These are phyloP conservation scores for Albula goreensis DNA, from an alignment of 2,113 vertebrate species.

Conservation along the genomic window DNA sequence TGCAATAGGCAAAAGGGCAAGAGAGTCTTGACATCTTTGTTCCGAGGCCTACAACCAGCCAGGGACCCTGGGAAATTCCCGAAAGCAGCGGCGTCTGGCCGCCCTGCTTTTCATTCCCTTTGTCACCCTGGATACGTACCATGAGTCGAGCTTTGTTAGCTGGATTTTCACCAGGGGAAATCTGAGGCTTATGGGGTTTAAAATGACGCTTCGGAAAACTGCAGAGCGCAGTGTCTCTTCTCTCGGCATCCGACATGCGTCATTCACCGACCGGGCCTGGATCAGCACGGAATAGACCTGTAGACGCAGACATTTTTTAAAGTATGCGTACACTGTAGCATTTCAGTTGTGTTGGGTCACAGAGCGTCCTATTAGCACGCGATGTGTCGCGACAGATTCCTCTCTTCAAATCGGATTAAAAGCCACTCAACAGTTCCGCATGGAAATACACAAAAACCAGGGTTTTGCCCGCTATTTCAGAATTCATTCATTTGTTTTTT, in stretches of 20 bases:
- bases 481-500: too few relatives aligned
- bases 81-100: neutral
- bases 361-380: neutral
- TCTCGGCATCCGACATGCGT: conserved; percentile 19
- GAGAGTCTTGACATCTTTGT: neutral
- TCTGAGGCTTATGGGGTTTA: conserved; percentile 38
- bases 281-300: conserved; percentile 9
- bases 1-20: too few relatives aligned
- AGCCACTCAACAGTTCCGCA: too few relatives aligned
- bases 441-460: too few relatives aligned
- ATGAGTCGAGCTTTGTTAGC: conserved; percentile 17
- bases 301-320: neutral
- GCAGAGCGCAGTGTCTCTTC: conserved; percentile 36
- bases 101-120: conserved; percentile 14
- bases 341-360: neutral
- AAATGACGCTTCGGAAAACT: conserved; percentile 36
- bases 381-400: too few relatives aligned
- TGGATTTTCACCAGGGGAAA: conserved; percentile 33
- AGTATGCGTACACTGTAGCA: neutral
- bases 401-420: too few relatives aligned
- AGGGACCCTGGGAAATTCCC: neutral
- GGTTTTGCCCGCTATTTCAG: too few relatives aligned
- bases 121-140: conserved; percentile 14
- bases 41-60: neutral
- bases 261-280: neutral